Evolutionary conservation across 2,888 invertebrate genomes (phyloP).

Genomic region (Zeuzera pyrina): DNA sequence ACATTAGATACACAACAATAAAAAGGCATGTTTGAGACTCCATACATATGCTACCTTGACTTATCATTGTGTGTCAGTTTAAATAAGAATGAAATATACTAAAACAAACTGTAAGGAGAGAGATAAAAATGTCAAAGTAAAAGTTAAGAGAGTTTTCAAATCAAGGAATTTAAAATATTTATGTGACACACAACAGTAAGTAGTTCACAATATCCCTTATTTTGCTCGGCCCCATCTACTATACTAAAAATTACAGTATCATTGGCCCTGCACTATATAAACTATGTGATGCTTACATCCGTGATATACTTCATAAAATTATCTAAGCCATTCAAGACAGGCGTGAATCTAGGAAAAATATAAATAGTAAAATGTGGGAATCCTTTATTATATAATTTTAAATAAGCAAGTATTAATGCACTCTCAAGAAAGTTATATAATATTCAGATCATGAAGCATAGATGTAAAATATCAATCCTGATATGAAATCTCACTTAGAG

Average conservation of each 20-base stretch:
- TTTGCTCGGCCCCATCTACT: conserved; percentile 26
- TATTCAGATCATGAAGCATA: no score
- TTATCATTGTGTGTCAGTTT: conserved; percentile 21
- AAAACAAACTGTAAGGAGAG: background rate
- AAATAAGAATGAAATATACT: background rate
- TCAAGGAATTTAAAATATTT: background rate
- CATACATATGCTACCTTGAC: conserved; percentile 19
- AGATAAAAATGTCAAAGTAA: background rate
- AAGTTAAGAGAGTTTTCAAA: no score
- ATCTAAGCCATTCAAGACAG: no score
- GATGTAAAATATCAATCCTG: no score
- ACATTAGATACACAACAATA: conserved; percentile 38
- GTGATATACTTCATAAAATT: conserved; percentile 23
- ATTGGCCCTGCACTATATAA: conserved; percentile 40
- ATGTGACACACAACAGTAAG: conserved; percentile 25
- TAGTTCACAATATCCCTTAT: conserved; percentile 17
- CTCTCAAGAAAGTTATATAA: no score
- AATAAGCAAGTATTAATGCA: no score
- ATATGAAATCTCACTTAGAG: no score
- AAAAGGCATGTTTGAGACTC: conserved; percentile 51
- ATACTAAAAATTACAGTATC: conserved; percentile 33
- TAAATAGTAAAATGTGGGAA: no score
- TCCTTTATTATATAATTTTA: no score
- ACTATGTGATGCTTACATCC: conserved; percentile 24
- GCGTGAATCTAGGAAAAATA: no score